Evolutionary conservation across 2,797 vertebrate genomes (phyloP).

Genomic region (Brachymystax lenok): DNA sequence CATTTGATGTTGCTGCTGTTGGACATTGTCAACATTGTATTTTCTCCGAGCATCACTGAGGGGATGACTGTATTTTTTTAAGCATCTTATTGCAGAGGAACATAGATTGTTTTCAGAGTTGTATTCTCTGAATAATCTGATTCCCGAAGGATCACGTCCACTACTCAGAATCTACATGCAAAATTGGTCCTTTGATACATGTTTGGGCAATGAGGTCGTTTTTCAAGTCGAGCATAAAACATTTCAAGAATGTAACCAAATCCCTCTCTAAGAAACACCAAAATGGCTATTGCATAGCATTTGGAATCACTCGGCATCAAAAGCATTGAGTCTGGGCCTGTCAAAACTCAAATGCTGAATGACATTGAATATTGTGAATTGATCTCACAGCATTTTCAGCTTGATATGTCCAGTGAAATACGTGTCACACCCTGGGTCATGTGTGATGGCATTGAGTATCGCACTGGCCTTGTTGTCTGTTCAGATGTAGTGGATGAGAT

Average conservation of each 20-base stretch:
- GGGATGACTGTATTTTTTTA: conserved; percentile 32
- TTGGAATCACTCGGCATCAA: conserved; percentile 19
- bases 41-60: conserved; percentile 24
- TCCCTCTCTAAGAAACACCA: conserved; percentile 31
- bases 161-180: not conserved
- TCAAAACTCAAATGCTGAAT: conserved; percentile 31
- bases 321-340: conserved; percentile 22
- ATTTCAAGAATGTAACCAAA: conserved; percentile 31
- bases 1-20: too few species aligned
- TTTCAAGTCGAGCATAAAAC: conserved; percentile 30
- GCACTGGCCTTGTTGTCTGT: conserved; percentile 36
- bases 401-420: conserved; percentile 27
- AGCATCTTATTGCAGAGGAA: conserved; percentile 17
- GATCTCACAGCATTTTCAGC: conserved; percentile 28
- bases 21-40: conserved; percentile 27
- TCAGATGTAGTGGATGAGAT: conserved; percentile 27
- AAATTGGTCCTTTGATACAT: conserved; percentile 32
- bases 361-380: conserved; percentile 31
- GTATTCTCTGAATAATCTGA: conserved; percentile 16
- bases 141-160: conserved; percentile 23
- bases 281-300: conserved; percentile 24
- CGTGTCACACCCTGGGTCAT: conserved; percentile 29
- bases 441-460: conserved; percentile 24
- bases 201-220: conserved; percentile 28
- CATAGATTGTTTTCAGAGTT: conserved; percentile 22